These are phyloP conservation scores for Metaphire vulgaris DNA, from an alignment of 1,140 invertebrate species.

Conservation along the genomic window DNA sequence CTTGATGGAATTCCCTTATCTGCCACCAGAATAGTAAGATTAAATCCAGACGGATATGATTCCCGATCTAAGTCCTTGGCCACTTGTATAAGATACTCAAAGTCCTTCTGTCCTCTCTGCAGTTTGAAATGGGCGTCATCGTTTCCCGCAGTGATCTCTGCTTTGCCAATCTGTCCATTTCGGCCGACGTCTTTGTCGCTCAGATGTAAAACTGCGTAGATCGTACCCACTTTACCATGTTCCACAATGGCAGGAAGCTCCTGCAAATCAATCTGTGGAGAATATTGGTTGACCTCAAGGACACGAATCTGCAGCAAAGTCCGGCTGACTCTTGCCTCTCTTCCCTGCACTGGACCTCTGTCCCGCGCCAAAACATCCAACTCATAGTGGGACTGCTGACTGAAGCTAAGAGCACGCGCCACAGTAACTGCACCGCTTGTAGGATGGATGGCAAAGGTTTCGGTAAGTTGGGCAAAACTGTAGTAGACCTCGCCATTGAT, in stretches of 20 bases:
- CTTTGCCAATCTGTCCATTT: slow-evolving; percentile 70
- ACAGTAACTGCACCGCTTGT: slow-evolving; percentile 80
- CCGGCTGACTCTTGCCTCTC: slow-evolving; percentile 57
- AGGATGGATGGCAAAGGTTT: slow-evolving; percentile 83
- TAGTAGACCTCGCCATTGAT: slow-evolving; percentile 94
- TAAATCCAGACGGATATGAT: slow-evolving; percentile 52
- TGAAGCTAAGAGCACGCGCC: slow-evolving; percentile 62
- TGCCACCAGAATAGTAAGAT: slow-evolving; percentile 73
- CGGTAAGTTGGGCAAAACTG: slow-evolving; percentile 73
- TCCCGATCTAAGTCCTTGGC: slow-evolving; percentile 65
- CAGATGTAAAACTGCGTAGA: slow-evolving; percentile 78
- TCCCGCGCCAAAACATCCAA: slow-evolving; percentile 75
- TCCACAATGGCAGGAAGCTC: slow-evolving; percentile 72
- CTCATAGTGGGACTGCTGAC: slow-evolving; percentile 56
- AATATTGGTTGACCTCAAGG: slow-evolving; percentile 74
- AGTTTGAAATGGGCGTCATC: slow-evolving; percentile 78
- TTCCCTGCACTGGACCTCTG: slow-evolving; percentile 63
- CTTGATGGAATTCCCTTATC: slow-evolving; percentile 72
- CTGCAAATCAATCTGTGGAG: slow-evolving; percentile 71
- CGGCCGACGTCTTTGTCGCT: slow-evolving; percentile 72
- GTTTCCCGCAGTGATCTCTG: slow-evolving; percentile 76
- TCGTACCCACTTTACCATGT: slow-evolving; percentile 52
- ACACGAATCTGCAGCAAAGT: slow-evolving; percentile 71
- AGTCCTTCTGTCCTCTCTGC: slow-evolving; percentile 45
- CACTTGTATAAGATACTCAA: slow-evolving; percentile 54